Percentiles rank a stretch among this genome's conserved stretches.
phyloP scores from a whole-genome alignment of 92 coral and sea anemone genomes.

The Epizoanthus scotinus region DNA sequence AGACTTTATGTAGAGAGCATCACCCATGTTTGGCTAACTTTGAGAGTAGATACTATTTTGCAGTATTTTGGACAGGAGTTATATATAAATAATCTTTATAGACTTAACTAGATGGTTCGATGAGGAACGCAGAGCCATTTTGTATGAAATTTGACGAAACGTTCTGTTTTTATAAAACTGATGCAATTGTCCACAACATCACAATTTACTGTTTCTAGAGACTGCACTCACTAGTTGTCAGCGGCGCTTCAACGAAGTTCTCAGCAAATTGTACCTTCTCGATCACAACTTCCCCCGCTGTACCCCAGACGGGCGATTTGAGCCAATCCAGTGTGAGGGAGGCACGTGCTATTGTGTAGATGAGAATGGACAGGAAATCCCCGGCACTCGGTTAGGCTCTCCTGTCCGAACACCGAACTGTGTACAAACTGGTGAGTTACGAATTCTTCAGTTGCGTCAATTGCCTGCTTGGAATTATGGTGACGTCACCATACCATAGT shows the following conservation, averaged over 20 bases:
- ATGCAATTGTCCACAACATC: neutral
- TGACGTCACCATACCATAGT: too few relatives aligned
- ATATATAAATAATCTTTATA: neutral
- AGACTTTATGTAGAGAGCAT: too few relatives aligned
- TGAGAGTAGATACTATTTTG: neutral
- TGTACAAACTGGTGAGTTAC: slow-evolving; percentile 17
- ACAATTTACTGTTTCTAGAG: slow-evolving; percentile 33
- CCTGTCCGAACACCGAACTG: slow-evolving; percentile 61
- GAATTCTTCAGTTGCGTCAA: neutral
- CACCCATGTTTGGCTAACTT: neutral
- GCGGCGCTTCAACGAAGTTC: slow-evolving; percentile 54
- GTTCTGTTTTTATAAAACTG: neutral
- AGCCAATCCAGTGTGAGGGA: slow-evolving; percentile 71
- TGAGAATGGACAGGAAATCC: slow-evolving; percentile 61
- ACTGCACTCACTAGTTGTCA: slow-evolving; percentile 61
- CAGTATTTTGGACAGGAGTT: neutral
- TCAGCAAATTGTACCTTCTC: slow-evolving; percentile 54
- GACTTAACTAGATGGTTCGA: neutral
- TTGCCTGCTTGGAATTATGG: neutral
- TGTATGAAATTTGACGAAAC: neutral
- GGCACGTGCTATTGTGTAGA: slow-evolving; percentile 80
- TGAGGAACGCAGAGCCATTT: neutral
- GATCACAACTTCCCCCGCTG: slow-evolving; percentile 68
- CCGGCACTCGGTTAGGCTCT: slow-evolving; percentile 47
- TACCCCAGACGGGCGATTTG: slow-evolving; percentile 69